A percentile compares a stretch with the other conserved stretches of the same genome.
Evolutionary conservation across 2,797 vertebrate species (phyloP).

Genomic region (Helicolenus hilgendorfi): DNA sequence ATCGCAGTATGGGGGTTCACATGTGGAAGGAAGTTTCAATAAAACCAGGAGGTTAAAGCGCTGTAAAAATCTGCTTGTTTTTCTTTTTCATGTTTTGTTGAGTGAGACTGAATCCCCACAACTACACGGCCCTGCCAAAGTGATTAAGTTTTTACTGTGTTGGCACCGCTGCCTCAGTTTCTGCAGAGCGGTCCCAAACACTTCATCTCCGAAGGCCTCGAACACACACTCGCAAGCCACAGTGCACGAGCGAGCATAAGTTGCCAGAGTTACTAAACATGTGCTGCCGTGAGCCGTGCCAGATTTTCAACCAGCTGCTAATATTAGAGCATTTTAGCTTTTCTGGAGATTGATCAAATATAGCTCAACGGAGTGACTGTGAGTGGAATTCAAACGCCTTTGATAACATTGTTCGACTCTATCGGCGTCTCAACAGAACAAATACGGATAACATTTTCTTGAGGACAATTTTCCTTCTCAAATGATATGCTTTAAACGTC

Average conservation of each 20-base stretch:
- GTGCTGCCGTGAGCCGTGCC: conserved; percentile 80
- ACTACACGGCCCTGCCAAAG: conserved; percentile 83
- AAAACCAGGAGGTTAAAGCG: conserved; percentile 67
- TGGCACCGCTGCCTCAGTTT: conserved; percentile 77
- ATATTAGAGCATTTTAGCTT: conserved; percentile 80
- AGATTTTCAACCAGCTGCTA: conserved; percentile 86
- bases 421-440: conserved; percentile 26
- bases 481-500: neutral
- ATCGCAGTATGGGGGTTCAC: conserved; percentile 66
- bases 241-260: conserved; percentile 77
- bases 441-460: conserved; percentile 46
- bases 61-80: conserved; percentile 78
- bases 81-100: conserved; percentile 84
- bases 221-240: conserved; percentile 73
- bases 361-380: conserved; percentile 23
- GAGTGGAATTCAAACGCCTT: conserved; percentile 41
- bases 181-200: conserved; percentile 80
- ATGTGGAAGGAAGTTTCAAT: conserved; percentile 60
- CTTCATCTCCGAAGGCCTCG: conserved; percentile 80
- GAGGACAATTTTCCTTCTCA: neutral
- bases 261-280: conserved; percentile 85
- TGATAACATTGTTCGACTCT: conserved; percentile 55
- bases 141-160: conserved; percentile 83
- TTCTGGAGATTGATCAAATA: conserved; percentile 80
- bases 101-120: conserved; percentile 81